These are phyloP conservation scores for Tipula unca DNA, from an alignment of 2,888 invertebrate genomes.

Conservation along the genomic window DNA sequence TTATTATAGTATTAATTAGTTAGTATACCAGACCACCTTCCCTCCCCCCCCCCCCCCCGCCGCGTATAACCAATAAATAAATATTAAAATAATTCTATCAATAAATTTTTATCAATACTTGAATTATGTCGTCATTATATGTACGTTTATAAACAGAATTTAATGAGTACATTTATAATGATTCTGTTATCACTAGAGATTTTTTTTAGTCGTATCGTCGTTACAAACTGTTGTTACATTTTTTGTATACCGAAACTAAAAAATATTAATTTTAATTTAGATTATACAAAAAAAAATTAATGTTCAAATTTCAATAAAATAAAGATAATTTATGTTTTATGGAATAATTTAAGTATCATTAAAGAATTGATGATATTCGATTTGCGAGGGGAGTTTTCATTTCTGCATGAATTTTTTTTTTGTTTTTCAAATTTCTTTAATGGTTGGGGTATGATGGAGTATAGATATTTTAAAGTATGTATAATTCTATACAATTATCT, in stretches of 20 bases:
- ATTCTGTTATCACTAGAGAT: not conserved
- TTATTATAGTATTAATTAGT: not conserved
- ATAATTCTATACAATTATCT: too few relatives aligned
- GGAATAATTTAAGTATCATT: not conserved
- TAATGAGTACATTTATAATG: not conserved
- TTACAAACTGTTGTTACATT: not conserved
- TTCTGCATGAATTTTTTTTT: not conserved
- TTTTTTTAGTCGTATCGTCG: not conserved
- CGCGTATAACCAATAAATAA: not conserved
- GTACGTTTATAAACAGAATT: not conserved
- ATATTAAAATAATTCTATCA: not conserved
- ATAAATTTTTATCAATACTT: not conserved
- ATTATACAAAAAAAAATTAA: not conserved
- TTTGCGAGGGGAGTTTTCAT: not conserved
- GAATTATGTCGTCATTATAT: not conserved
- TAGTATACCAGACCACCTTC: not conserved
- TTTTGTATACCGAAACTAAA: not conserved
- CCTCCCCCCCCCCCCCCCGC: not conserved
- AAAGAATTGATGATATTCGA: not conserved
- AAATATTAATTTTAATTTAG: not conserved
- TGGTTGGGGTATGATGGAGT: not conserved
- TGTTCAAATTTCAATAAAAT: not conserved
- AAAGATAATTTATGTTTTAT: not conserved
- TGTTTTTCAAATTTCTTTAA: not conserved
- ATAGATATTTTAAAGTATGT: not conserved